Evolutionary conservation across 2,113 vertebrate species (phyloP), one percentile per base, ranked within the genome.

Genomic region (Mustela lutreola): DNA sequence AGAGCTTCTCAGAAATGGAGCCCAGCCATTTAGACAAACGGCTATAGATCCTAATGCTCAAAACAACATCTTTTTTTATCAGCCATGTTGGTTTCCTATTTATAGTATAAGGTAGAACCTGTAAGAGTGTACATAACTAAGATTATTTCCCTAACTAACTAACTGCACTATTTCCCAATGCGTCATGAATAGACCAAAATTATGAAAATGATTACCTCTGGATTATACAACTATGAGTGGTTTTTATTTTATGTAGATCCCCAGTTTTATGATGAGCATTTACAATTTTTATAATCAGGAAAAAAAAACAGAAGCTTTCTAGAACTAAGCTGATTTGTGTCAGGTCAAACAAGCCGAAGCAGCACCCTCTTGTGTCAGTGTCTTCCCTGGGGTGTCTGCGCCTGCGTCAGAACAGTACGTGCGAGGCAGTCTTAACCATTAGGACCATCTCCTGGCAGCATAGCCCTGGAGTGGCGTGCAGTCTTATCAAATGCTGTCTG

Each of bases 1-100:
- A 91, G 10, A 83, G 83, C 21, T 87, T 90, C 86, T 91, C 76
- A 90, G 58, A 82, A 94, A 81, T n/a, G 28, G 50, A 94, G 11
- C 26, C 39, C 15, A 36, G 39, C 18, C 19, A 12, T 97, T 95
- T 8, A 65, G 62, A 82, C 28, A 78, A 73, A 28, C 62, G 63
- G 31, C 53, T 50, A 1, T 75, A 18, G 56, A 62, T 56, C 7
- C 53, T 1, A 33, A 2, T 36, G 21, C 90, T 60, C 36, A 70
- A 36, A 90, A 24, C 12, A 42, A 21, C 8, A 88, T 15, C 22
- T 33, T 80, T 56, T 58, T 65, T 71, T 76, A 0, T 42, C 7
- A 31, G 6, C 4, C 16, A 11, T 31, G 4, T 67, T 73, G 53
- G 18, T 4, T 95, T 89, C 22, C 1, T 86, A 60, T 45, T 85